phyloP scores from a whole-genome alignment of 2,797 vertebrate genomes.

The Parauchenoglanis ngamensis region DNA sequence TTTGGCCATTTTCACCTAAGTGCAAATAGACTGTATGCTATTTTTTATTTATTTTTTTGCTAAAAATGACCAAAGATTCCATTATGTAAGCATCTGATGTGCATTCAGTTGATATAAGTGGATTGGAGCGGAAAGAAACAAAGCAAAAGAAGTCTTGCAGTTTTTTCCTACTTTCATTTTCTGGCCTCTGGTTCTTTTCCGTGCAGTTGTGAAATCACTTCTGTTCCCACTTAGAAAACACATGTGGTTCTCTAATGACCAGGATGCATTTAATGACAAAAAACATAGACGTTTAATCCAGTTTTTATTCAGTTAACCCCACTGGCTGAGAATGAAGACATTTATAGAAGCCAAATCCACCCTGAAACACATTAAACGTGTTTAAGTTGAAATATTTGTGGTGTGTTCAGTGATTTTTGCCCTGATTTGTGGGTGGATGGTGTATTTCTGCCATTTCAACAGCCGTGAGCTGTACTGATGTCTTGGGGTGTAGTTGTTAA shows the following conservation, averaged over 20 bases:
- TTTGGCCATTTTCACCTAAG: slow-evolving; percentile 2
- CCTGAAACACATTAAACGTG: not conserved
- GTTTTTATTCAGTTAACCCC: not conserved
- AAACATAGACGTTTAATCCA: not conserved
- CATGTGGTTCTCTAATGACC: not conserved
- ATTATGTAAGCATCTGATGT: not conserved
- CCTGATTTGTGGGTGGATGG: not conserved
- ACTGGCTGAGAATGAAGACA: not conserved
- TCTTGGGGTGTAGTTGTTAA: not conserved
- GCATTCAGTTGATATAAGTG: not conserved
- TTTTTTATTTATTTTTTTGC: too few relatives aligned
- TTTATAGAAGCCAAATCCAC: not conserved
- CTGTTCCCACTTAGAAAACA: not conserved
- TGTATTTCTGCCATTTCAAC: not conserved
- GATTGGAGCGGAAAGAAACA: not conserved
- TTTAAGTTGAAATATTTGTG: not conserved
- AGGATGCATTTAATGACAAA: not conserved
- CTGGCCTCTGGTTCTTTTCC: not conserved
- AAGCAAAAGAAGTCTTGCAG: too few relatives aligned
- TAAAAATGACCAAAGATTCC: not conserved
- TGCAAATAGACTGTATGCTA: not conserved
- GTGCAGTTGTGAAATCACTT: not conserved
- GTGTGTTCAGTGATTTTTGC: not conserved
- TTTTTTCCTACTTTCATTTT: not conserved
- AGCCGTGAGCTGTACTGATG: not conserved